Percentiles rank a stretch among this genome's conserved stretches.
Evolutionary conservation across 2,113 vertebrate species (phyloP).

Genomic region (Nyctibius bracteatus): DNA sequence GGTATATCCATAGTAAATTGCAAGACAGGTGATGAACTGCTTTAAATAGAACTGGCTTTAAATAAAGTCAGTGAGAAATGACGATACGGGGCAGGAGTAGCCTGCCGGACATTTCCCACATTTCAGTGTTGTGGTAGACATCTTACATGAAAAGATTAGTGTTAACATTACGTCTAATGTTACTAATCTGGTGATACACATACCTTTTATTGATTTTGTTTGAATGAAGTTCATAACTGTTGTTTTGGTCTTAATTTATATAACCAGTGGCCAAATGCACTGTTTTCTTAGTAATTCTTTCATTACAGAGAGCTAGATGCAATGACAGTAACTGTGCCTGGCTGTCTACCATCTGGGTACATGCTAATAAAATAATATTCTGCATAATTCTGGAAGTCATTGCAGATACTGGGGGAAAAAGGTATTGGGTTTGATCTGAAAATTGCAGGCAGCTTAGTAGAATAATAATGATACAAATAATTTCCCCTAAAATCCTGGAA

Average conservation of each 20-base stretch:
- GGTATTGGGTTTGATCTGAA: constrained; percentile 53
- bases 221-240: constrained; percentile 30
- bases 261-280: constrained; percentile 18
- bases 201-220: constrained; percentile 26
- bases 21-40: neutral
- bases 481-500: constrained; percentile 40
- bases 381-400: constrained; percentile 55
- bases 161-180: neutral
- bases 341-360: constrained; percentile 53
- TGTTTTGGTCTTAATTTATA: constrained; percentile 47
- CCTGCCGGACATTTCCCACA: neutral
- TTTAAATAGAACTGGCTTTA: neutral
- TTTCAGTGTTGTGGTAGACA: neutral
- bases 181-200: neutral
- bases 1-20: neutral
- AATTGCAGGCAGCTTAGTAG: constrained; percentile 31
- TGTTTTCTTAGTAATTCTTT: constrained; percentile 30
- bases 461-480: constrained; percentile 62
- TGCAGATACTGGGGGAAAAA: constrained; percentile 18
- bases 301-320: constrained; percentile 1
- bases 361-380: constrained; percentile 52
- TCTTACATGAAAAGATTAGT: neutral
- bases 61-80: neutral
- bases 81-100: neutral
- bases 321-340: constrained; percentile 21